Evolutionary conservation across 2,797 vertebrate species (phyloP).

Genomic region (Dendrocincla fuliginosa): DNA sequence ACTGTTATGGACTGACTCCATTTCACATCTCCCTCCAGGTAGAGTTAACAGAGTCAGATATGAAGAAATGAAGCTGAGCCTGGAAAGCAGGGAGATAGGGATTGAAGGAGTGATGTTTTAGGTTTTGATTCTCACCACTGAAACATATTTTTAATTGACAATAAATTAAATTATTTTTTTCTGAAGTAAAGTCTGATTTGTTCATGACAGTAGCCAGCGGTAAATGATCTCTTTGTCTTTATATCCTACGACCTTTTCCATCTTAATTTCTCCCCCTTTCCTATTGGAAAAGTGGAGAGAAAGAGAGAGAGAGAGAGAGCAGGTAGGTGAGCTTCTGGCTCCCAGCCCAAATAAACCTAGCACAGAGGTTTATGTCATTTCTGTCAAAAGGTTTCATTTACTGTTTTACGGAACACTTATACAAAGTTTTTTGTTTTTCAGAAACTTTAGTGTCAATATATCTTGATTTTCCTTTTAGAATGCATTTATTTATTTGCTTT

Average conservation of each 20-base stretch:
- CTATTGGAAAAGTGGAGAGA: neutral
- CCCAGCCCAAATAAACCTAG: neutral
- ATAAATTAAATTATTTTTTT: neutral
- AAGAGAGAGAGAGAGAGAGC: neutral
- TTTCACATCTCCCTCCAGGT: accelerated
- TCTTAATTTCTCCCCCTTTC: neutral
- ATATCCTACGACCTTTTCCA: neutral
- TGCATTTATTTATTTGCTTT: neutral
- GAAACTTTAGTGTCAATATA: neutral
- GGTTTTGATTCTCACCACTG: neutral
- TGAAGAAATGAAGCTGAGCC: neutral
- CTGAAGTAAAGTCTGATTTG: neutral
- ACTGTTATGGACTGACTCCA: accelerated
- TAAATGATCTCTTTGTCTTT: neutral
- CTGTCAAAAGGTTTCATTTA: neutral
- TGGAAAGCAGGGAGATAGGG: neutral
- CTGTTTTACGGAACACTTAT: neutral
- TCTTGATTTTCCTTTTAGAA: neutral
- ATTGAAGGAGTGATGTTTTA: neutral
- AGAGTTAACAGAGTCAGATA: neutral
- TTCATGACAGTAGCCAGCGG: neutral
- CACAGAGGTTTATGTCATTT: neutral
- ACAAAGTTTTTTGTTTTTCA: neutral
- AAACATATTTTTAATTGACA: neutral
- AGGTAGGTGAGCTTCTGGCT: neutral